These are phyloP conservation scores for Paramacrobiotus metropolitanus DNA, from an alignment of 1,140 invertebrate genomes.

Conservation along the genomic window DNA sequence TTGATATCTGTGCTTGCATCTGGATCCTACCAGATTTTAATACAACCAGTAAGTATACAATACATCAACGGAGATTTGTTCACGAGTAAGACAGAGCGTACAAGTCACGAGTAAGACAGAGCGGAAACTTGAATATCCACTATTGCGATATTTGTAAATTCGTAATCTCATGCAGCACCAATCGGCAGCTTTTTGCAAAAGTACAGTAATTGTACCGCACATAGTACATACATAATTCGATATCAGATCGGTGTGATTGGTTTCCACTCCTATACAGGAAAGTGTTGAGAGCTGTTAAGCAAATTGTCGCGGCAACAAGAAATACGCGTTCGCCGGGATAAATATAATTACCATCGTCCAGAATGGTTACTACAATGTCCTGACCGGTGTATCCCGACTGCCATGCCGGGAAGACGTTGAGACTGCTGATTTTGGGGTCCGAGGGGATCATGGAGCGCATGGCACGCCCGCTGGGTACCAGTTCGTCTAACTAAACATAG, in stretches of 20 bases:
- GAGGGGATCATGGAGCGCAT: neutral
- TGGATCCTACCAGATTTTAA: no score
- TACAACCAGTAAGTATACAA: no score
- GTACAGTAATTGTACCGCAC: no score
- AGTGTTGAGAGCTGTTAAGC: no score
- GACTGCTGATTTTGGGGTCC: neutral
- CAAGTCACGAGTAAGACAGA: no score
- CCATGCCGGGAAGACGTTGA: constrained; percentile 87
- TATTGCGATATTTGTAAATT: neutral
- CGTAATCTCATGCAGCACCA: neutral
- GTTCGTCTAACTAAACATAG: no score
- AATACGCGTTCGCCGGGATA: neutral
- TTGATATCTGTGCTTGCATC: constrained; percentile 88
- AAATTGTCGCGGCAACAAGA: neutral
- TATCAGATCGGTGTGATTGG: constrained; percentile 76
- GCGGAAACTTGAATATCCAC: no score
- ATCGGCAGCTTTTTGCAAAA: neutral
- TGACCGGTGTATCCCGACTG: constrained; percentile 78
- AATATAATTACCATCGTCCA: constrained; percentile 50
- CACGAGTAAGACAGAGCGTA: no score
- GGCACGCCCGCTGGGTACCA: no score
- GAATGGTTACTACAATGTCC: constrained; percentile 76
- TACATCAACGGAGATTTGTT: no score
- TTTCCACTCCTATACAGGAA: constrained; percentile 48
- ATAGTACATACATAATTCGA: constrained; percentile 56